These are phyloP conservation scores for Anguilla obscura DNA, from an alignment of 2,797 vertebrate species.

Conservation along the genomic window DNA sequence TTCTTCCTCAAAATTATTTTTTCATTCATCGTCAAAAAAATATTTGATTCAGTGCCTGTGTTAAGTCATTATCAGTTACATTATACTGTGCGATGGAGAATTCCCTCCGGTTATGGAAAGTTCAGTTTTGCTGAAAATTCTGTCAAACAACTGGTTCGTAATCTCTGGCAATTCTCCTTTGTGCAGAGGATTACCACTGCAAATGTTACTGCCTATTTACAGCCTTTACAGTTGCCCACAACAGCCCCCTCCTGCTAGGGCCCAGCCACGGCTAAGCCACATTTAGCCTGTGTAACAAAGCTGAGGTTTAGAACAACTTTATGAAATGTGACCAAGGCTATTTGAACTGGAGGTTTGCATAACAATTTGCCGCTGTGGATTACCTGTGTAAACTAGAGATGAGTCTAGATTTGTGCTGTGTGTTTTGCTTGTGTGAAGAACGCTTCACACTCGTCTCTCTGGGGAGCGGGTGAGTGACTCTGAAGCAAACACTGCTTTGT, in stretches of 20 bases:
- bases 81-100: neutral
- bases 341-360: slow-evolving; percentile 59
- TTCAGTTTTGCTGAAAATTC: slow-evolving; percentile 76
- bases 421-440: slow-evolving; percentile 67
- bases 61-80: neutral
- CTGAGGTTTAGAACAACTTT: slow-evolving; percentile 70
- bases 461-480: slow-evolving; percentile 54
- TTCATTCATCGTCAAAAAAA: neutral
- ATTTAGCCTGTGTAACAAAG: slow-evolving; percentile 74
- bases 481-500: slow-evolving; percentile 56
- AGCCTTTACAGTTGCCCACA: slow-evolving; percentile 77
- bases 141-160: slow-evolving; percentile 76
- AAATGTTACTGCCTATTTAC: slow-evolving; percentile 80
- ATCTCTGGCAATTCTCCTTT: slow-evolving; percentile 74
- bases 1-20: neutral
- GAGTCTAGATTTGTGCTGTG: slow-evolving; percentile 43
- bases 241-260: slow-evolving; percentile 69
- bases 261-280: slow-evolving; percentile 72
- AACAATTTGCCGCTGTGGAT: slow-evolving; percentile 63
- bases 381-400: slow-evolving; percentile 63
- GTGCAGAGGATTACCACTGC: slow-evolving; percentile 75
- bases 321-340: slow-evolving; percentile 49
- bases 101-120: slow-evolving; percentile 72
- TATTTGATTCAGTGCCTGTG: neutral
- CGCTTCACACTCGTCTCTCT: slow-evolving; percentile 58